Evolutionary conservation across 2,113 vertebrate genomes (phyloP).

Genomic region (Haemorhous mexicanus): DNA sequence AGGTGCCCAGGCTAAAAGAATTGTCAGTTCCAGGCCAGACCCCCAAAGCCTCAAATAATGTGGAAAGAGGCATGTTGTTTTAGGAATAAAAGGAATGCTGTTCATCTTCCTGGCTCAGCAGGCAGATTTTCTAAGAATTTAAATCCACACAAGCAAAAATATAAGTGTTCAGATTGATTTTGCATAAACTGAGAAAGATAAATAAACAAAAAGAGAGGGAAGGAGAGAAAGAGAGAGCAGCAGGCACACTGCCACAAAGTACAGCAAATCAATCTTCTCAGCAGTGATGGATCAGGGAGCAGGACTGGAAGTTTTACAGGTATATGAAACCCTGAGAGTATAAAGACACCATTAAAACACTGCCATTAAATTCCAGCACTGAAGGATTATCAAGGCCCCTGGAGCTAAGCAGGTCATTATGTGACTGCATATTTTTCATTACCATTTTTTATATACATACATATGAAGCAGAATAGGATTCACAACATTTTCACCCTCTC

Average conservation of each 20-base stretch:
- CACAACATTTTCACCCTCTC: neutral
- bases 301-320: slow-evolving; percentile 55
- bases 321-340: neutral
- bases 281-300: slow-evolving; percentile 51
- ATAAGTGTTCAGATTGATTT: neutral
- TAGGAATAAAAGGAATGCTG: neutral
- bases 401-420: slow-evolving; percentile 47
- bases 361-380: slow-evolving; percentile 47
- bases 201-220: neutral
- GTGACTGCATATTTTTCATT: slow-evolving; percentile 49
- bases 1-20: neutral
- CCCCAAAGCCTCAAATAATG: neutral
- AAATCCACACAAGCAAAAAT: neutral
- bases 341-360: slow-evolving; percentile 60
- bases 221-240: neutral
- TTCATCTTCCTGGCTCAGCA: neutral
- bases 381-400: slow-evolving; percentile 10
- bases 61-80: neutral
- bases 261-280: slow-evolving; percentile 43
- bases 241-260: neutral
- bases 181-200: slow-evolving; percentile 4
- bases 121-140: neutral
- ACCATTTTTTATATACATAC: slow-evolving; percentile 13
- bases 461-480: slow-evolving; percentile 9
- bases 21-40: neutral